Evolutionary conservation across 2,888 invertebrate species (phyloP).

Genomic region (Mesorhabditis spiculigera): DNA sequence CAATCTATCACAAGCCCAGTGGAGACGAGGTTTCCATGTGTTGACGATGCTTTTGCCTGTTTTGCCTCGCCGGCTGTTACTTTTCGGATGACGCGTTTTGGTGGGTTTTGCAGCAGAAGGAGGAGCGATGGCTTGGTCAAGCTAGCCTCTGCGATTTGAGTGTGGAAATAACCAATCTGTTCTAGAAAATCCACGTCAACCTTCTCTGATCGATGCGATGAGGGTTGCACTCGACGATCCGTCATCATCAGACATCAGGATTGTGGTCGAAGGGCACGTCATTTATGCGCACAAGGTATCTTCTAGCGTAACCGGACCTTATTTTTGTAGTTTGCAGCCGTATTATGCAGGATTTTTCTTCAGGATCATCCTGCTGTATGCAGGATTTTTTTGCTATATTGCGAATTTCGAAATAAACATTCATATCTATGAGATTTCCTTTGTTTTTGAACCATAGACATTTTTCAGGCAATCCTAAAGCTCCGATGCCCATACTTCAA

Average conservation of each 20-base stretch:
- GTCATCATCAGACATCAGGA: conserved; percentile 66
- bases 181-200: conserved; percentile 19
- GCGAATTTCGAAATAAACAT: no score
- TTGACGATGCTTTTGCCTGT: conserved; percentile 68
- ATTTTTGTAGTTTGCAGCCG: no score
- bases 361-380: no score
- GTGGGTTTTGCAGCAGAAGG: no score
- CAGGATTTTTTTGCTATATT: no score
- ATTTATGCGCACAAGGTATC: conserved; percentile 64
- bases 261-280: conserved; percentile 65
- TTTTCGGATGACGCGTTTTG: conserved; percentile 59
- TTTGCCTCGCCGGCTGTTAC: conserved; percentile 67
- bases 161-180: no score
- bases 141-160: no score
- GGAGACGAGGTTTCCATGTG: conserved; percentile 64
- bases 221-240: conserved; percentile 67
- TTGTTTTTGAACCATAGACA: no score
- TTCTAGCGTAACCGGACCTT: no score
- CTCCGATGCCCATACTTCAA: conserved; percentile 69
- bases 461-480: conserved; percentile 65
- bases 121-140: no score
- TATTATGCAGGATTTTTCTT: no score
- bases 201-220: conserved; percentile 62
- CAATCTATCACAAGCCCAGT: conserved; percentile 64
- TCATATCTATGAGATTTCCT: no score